Conservation (phyloP, 2,888 invertebrate genomes). For the Morpho achilles region DNA sequence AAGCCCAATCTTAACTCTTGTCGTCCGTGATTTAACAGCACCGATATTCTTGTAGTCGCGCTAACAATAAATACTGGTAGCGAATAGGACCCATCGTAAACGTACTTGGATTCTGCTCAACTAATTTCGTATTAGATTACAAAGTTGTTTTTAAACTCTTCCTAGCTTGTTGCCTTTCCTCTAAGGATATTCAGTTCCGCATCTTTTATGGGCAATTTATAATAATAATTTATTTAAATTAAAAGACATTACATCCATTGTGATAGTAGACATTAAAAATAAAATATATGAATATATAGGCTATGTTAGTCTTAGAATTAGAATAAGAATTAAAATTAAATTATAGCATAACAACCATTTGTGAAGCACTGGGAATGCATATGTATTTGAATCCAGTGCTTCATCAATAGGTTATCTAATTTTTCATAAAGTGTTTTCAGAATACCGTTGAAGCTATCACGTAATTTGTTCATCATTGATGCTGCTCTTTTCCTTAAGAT, state of each 20-base stretch:
- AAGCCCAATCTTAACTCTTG: slow-evolving; percentile 32
- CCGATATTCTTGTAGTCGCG: slow-evolving; percentile 34
- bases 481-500: no score
- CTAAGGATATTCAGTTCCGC: slow-evolving; percentile 14
- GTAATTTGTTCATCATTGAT: no score
- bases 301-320: no score
- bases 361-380: no score
- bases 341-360: no score
- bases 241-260: no score
- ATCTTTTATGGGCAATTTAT: slow-evolving; percentile 5
- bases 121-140: slow-evolving; percentile 29
- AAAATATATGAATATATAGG: no score
- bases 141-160: slow-evolving; percentile 21
- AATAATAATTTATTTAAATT: not conserved
- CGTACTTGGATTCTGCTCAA: slow-evolving; percentile 19
- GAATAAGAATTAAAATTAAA: no score
- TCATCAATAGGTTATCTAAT: no score
- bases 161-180: slow-evolving; percentile 15
- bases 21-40: slow-evolving; percentile 42
- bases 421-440: no score
- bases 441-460: not conserved
- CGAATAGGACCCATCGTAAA: slow-evolving; percentile 25
- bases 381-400: no score
- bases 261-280: no score
- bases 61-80: slow-evolving; percentile 54